A percentile compares a stretch with the other conserved stretches of the same genome.
phyloP scores from a whole-genome alignment of 1,140 invertebrate genomes.

The Cydia fagiglandana region DNA sequence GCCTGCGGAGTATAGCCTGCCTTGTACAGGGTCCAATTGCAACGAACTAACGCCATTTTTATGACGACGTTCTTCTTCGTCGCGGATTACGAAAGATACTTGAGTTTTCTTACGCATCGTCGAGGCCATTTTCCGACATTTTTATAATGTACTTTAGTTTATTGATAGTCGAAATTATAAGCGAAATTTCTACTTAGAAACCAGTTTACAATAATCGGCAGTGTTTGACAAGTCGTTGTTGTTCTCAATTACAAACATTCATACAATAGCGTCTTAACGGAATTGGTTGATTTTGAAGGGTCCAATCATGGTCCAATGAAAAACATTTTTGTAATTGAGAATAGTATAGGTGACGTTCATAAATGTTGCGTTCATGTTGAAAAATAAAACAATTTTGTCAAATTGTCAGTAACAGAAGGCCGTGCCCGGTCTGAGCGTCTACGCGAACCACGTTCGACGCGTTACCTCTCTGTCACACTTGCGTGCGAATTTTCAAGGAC shows the following conservation, averaged over 20 bases:
- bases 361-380: not conserved
- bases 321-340: not conserved
- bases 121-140: constrained; percentile 76
- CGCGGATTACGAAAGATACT: constrained; percentile 99
- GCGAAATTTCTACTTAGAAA: constrained; percentile 35
- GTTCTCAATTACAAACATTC: not conserved
- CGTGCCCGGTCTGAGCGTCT: too few relatives aligned
- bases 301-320: not conserved
- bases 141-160: constrained; percentile 44
- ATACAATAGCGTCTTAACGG: not conserved
- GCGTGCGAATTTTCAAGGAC: too few relatives aligned
- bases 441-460: too few relatives aligned
- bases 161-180: constrained; percentile 42
- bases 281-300: constrained; percentile 36
- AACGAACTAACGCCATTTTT: constrained; percentile 97
- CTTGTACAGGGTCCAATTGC: constrained; percentile 93
- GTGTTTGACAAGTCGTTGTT: constrained; percentile 36
- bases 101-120: constrained; percentile 81
- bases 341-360: not conserved
- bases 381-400: too few relatives aligned
- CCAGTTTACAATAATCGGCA: constrained; percentile 33
- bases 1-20: constrained; percentile 97
- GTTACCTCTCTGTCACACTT: too few relatives aligned
- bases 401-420: too few relatives aligned
- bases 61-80: constrained; percentile 96